Evolutionary conservation across 2,113 vertebrate species (phyloP), one percentile per base, ranked within the genome.

Genomic region (Triplophysa tibetana): DNA sequence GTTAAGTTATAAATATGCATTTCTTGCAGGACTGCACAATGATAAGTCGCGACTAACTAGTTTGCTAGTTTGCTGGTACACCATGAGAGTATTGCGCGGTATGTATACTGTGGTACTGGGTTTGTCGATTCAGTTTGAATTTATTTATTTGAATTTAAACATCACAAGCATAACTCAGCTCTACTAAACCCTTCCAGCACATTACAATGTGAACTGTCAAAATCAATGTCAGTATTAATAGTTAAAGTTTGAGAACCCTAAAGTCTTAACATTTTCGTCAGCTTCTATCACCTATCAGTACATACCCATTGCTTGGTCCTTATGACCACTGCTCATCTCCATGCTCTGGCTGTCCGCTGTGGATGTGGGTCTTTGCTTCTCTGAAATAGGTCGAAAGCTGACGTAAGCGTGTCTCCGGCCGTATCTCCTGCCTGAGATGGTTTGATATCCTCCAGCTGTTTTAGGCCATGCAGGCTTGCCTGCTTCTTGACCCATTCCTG

Each of bases 401-500:
- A 91, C 78, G 81, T 38, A 92, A 0, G 91, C 85, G 68, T 89
- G 87, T 78, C 92, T 91, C 86, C 92, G 91, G 88, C 91, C 90
- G 0, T 90, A 93, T 86, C 93, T 90, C 86, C 91, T 86, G 41
- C 88, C 88, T 24, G 87, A 92, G 86, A 87, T 48, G 38, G 90
- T 90, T 58, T 89, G 91, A 83, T 90, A 93, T 0, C 87, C 88
- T 83, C 90, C 89, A 72, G 84, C 69, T 81, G 89, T 85, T 87
- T 89, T 93, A 43, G 88, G 89, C 91, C 89, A 93, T 38, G 84
- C 79, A 83, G 81, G 61, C 84, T 92, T 95, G 75, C 85, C 88
- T 70, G 86, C 87, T 88, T 92, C 90, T 87, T 94, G 93, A 89
- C 91, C 92, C 93, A 94, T 94, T 82, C 68, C 94, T 95, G 79